A percentile compares a stretch with the other conserved stretches of the same genome.
These are phyloP conservation scores for Sitta carolinensis DNA, from an alignment of 2,797 vertebrate species.

Conservation along the genomic window DNA sequence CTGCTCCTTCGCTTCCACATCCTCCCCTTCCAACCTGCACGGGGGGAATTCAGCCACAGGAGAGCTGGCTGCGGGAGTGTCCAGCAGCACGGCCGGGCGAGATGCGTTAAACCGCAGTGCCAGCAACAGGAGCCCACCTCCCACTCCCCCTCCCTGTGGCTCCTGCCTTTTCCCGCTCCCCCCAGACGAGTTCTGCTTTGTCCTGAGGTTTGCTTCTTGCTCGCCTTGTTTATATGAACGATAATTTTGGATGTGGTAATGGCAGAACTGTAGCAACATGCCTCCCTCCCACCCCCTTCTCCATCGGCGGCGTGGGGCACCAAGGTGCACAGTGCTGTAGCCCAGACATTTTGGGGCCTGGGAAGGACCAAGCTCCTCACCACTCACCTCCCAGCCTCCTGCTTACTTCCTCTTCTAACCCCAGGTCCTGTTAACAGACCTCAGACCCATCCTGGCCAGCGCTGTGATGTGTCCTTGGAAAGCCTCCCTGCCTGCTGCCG, in stretches of 20 bases:
- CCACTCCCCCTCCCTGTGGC: neutral
- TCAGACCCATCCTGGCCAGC: neutral
- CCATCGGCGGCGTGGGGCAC: neutral
- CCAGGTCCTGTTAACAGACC: neutral
- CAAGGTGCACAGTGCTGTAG: neutral
- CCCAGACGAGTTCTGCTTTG: constrained; percentile 60
- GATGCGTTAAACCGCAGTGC: neutral
- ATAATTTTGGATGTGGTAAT: constrained; percentile 62
- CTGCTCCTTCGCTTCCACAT: neutral
- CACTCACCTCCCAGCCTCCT: neutral
- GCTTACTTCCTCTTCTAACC: neutral
- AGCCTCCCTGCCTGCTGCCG: fast-evolving
- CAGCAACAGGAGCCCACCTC: neutral
- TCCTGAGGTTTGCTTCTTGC: constrained; percentile 71
- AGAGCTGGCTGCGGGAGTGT: fast-evolving
- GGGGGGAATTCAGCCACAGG: fast-evolving
- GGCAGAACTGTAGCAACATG: constrained; percentile 73
- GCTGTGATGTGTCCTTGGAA: fast-evolving
- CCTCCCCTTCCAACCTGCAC: neutral
- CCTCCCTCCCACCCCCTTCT: constrained; percentile 23
- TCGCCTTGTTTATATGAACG: constrained; percentile 49
- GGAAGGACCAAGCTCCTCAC: neutral
- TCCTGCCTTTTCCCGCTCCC: constrained; percentile 24
- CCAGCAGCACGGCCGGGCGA: fast-evolving
- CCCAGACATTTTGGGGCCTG: fast-evolving